A percentile compares a stretch with the other conserved stretches of the same genome.
Conservation (phyloP, 2,113 vertebrate species). For the Ophiodon elongatus region DNA sequence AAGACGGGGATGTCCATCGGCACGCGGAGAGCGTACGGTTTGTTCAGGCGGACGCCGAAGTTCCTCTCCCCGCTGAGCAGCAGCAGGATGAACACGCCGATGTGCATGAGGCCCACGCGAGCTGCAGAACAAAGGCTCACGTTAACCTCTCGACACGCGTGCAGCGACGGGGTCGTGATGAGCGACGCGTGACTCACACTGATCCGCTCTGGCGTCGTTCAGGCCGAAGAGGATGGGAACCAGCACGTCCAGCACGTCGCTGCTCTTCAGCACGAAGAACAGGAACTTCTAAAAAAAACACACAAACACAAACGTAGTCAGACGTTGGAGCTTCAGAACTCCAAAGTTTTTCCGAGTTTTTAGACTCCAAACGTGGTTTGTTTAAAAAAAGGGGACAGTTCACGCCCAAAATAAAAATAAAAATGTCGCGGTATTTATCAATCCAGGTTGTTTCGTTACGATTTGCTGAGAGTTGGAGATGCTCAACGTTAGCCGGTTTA, state of each 20-base stretch:
- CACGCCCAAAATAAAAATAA: no score
- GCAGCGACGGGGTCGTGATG: no score
- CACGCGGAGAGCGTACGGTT: slow-evolving; percentile 92
- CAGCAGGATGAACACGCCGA: slow-evolving; percentile 96
- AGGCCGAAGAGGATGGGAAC: slow-evolving; percentile 95
- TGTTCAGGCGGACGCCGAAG: slow-evolving; percentile 97
- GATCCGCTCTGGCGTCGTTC: slow-evolving; percentile 94
- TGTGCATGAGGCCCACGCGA: slow-evolving; percentile 96
- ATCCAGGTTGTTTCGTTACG: no score
- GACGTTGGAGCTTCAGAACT: no score
- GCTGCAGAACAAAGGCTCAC: slow-evolving; percentile 83
- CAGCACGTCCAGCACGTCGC: slow-evolving; percentile 94
- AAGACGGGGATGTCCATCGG: slow-evolving; percentile 98
- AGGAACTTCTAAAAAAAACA: slow-evolving; percentile 92
- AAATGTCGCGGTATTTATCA: no score
- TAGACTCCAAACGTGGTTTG: no score
- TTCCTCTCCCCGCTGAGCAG: slow-evolving; percentile 97
- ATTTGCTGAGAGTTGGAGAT: no score
- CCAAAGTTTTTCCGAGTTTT: neutral
- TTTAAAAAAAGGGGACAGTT: no score
- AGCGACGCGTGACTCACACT: slow-evolving; percentile 86
- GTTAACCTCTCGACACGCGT: no score
- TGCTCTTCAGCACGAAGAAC: slow-evolving; percentile 98
- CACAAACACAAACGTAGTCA: neutral
- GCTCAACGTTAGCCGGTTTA: no score